Evolutionary conservation across 2,888 invertebrate species (phyloP), one percentile per base, ranked within the genome.

Genomic region (Pheosia tremula): DNA sequence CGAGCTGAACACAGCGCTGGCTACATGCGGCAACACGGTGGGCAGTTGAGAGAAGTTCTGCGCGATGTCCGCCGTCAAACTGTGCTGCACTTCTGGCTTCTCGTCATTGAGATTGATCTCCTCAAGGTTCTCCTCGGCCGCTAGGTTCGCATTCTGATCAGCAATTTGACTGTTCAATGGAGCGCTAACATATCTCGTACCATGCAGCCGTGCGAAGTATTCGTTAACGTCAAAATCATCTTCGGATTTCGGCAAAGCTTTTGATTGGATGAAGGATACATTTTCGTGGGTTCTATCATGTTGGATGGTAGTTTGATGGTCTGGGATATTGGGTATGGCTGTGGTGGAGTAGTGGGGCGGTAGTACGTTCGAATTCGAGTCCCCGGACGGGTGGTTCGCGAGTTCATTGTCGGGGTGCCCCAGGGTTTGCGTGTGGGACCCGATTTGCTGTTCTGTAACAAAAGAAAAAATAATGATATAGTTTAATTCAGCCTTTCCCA

Each of bases 1-100:
- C 0, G 96, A 95, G 45, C 95, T 95, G 68, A 96, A 95, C 0
- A 96, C 95, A 9, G 95, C 95, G 56, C 95, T 95, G 0, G 96
- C 95, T 4, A 95, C 94, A 59, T 95, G 94, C 0, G 95, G 95
- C 64, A 95, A 69, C 0, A 95, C 95, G 0, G 94, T 89, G 0
- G 95, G 95, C 41, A 95, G 76, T 47, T 95, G 95, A 0, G 95
- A 95, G 55, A 94, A 91, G 62, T 94, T 94, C 79, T 94, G 93
- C 0, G 94, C 94, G n/a, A 94, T 90, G 76, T 94, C 94, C 0
- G 94, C 87, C 0, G 93, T 91, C 2, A 94, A 54, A 71, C 94
- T 91, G 6, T 92, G 89, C 57, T 86, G 88, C 0, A 77, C 67
- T 8, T 83, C 76, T 0, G 64, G 57, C 3, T 87, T 86, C 0